These are phyloP conservation scores for Sebastes flavidus DNA, from an alignment of 2,797 vertebrate species.

Conservation along the genomic window DNA sequence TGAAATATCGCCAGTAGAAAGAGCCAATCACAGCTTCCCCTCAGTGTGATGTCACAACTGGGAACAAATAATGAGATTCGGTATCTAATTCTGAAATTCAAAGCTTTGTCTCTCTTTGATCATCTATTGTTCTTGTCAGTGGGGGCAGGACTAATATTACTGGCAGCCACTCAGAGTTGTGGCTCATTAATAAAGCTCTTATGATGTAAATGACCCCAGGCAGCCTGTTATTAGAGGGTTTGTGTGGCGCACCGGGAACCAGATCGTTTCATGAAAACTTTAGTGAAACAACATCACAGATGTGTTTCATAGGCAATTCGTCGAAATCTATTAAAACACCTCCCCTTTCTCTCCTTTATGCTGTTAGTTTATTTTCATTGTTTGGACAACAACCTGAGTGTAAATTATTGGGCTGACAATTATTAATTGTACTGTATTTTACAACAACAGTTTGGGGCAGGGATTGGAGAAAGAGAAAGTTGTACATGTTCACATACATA, in stretches of 20 bases:
- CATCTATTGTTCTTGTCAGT: neutral
- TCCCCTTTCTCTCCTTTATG: neutral
- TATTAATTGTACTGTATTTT: constrained; percentile 12
- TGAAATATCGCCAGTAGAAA: neutral
- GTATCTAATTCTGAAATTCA: neutral
- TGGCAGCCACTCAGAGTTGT: neutral
- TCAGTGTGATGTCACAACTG: neutral
- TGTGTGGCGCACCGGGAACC: neutral
- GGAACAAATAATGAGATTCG: constrained; percentile 2
- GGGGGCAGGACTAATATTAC: neutral
- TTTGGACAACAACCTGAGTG: neutral
- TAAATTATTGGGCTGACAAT: constrained; percentile 17
- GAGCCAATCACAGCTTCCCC: neutral
- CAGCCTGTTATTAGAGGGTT: neutral
- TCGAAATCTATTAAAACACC: neutral
- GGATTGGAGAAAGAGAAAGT: neutral
- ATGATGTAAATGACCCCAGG: constrained; percentile 5
- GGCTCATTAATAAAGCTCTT: constrained; percentile 18
- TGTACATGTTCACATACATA: neutral
- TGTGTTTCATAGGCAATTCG: neutral
- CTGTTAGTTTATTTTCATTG: neutral
- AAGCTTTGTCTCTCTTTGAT: constrained; percentile 14
- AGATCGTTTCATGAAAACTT: neutral
- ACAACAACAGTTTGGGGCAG: neutral
- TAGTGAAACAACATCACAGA: neutral